Conservation (phyloP, 2,113 vertebrate genomes). For the Dasypus novemcinctus region DNA sequence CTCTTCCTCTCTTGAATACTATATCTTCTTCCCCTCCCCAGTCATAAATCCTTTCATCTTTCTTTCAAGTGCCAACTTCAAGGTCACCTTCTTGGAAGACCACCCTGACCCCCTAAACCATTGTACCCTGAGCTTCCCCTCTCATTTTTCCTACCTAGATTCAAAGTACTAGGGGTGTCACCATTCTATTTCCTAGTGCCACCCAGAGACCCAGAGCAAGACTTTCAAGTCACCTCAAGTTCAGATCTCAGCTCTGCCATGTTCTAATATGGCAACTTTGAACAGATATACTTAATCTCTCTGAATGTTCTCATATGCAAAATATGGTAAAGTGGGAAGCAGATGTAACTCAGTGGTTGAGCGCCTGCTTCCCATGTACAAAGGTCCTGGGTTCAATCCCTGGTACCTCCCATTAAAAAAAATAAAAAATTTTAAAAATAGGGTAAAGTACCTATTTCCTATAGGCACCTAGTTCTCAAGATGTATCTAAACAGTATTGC, state of each 20-base stretch:
- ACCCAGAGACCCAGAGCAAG: neutral
- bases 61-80: neutral
- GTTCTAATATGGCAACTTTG: neutral
- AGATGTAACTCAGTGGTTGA: too few species aligned
- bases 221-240: neutral
- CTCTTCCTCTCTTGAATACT: neutral
- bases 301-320: neutral
- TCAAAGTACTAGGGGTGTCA: neutral
- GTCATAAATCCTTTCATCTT: neutral
- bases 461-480: neutral
- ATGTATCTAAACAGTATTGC: neutral
- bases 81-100: neutral
- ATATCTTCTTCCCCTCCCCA: neutral
- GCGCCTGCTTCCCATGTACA: too few species aligned
- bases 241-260: neutral
- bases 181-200: neutral
- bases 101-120: neutral
- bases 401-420: too few species aligned
- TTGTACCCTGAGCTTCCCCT: neutral
- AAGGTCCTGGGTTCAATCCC: too few species aligned
- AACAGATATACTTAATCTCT: neutral
- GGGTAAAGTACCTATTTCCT: neutral
- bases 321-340: too few species aligned
- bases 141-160: neutral
- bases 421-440: too few species aligned